Evolutionary conservation across 2,888 invertebrate species (phyloP).

Genomic region (Acanthosepion lycidas): DNA sequence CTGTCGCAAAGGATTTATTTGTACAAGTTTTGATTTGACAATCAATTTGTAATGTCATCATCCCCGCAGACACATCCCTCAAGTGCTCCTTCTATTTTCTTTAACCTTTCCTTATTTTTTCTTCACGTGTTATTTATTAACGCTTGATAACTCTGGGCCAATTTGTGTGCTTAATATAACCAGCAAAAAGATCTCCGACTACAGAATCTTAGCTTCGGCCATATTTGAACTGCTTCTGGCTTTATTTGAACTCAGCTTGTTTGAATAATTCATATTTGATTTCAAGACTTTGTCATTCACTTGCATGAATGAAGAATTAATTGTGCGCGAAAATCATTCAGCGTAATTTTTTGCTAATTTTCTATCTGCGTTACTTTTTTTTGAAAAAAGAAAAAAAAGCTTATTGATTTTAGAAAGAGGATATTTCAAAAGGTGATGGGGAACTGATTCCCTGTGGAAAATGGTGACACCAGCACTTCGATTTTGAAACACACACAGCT

Average conservation of each 20-base stretch:
- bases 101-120: neutral
- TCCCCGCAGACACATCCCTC: neutral
- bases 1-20: neutral
- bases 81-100: neutral
- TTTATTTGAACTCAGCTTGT: neutral
- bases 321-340: neutral
- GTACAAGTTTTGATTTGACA: neutral
- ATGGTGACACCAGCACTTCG: neutral
- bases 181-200: neutral
- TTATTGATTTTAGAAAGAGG: neutral
- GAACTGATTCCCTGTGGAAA: neutral
- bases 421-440: neutral
- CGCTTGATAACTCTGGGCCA: neutral
- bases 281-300: neutral
- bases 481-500: neutral
- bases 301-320: neutral
- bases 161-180: neutral
- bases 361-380: neutral
- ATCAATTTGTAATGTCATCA: neutral
- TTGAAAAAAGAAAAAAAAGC: too few species aligned
- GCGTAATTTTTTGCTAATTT: neutral
- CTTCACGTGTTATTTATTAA: neutral
- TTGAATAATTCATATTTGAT: slow-evolving; percentile 23
- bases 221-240: neutral
- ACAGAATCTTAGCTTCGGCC: neutral